Conservation (phyloP, 2,888 invertebrate genomes). For the Lydus trimaculatus region DNA sequence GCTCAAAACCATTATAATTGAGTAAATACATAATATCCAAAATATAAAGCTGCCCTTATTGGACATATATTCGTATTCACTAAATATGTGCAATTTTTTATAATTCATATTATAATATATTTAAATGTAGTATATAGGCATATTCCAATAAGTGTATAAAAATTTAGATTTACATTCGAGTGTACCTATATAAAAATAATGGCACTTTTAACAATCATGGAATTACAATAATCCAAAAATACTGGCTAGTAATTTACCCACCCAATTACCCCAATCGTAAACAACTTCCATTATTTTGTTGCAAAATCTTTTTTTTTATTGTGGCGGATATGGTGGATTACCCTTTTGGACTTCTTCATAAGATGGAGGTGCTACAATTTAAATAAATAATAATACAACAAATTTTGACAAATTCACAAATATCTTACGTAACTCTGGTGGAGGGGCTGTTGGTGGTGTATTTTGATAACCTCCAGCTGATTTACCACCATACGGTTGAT, state of each 20-base stretch:
- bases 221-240: background rate
- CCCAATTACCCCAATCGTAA: no score
- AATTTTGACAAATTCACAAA: background rate
- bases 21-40: background rate
- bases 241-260: no score
- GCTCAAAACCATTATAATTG: background rate
- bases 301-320: background rate
- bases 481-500: constrained; percentile 12
- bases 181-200: background rate
- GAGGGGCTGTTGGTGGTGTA: constrained; percentile 8
- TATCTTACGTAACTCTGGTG: constrained; percentile 32
- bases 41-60: no score
- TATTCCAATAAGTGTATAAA: background rate
- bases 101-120: no score
- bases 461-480: constrained; percentile 12
- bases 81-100: no score
- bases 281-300: background rate
- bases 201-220: background rate
- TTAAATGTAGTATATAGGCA: no score
- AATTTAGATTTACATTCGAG: background rate
- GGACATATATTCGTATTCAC: no score
- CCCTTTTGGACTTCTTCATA: constrained; percentile 28
- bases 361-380: constrained; percentile 39
- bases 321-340: background rate
- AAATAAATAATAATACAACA: background rate